Evolutionary conservation across 2,888 invertebrate species (phyloP).

Genomic region (Melanotus villosus): DNA sequence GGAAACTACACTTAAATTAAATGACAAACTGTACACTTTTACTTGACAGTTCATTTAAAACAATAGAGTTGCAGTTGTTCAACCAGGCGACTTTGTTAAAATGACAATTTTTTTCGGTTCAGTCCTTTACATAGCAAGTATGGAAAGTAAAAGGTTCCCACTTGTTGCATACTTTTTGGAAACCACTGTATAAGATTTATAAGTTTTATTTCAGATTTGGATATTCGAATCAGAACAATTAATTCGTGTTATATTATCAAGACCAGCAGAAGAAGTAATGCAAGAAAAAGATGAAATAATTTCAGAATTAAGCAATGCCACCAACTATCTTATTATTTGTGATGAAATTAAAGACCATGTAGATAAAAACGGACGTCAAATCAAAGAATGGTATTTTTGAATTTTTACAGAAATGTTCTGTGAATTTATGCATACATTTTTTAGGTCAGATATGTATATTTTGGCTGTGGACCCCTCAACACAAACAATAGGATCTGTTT

Average conservation of each 20-base stretch:
- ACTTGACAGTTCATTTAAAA: too few relatives aligned
- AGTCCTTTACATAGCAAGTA: too few relatives aligned
- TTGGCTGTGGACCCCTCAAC: constrained; percentile 84
- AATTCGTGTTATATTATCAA: constrained; percentile 87
- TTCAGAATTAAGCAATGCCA: constrained; percentile 81
- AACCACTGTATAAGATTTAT: too few relatives aligned
- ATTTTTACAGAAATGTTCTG: neutral
- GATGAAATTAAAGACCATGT: constrained; percentile 84
- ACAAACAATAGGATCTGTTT: constrained; percentile 83
- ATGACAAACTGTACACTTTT: too few relatives aligned
- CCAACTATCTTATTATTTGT: constrained; percentile 83
- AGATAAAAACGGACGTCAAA: constrained; percentile 74
- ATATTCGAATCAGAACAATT: constrained; percentile 88
- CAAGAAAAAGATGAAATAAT: constrained; percentile 81
- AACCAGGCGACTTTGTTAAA: too few relatives aligned
- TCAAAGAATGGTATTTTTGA: constrained; percentile 78
- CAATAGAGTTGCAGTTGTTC: too few relatives aligned
- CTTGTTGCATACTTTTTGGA: too few relatives aligned
- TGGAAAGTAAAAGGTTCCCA: too few relatives aligned
- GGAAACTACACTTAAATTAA: too few relatives aligned
- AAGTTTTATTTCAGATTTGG: constrained; percentile 83
- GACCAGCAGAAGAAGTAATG: constrained; percentile 83
- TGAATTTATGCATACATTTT: constrained; percentile 46
- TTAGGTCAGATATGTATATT: constrained; percentile 88
- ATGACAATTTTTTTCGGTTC: too few relatives aligned